Evolutionary conservation across 2,888 invertebrate species (phyloP).

Genomic region (Nemoura dubitans): DNA sequence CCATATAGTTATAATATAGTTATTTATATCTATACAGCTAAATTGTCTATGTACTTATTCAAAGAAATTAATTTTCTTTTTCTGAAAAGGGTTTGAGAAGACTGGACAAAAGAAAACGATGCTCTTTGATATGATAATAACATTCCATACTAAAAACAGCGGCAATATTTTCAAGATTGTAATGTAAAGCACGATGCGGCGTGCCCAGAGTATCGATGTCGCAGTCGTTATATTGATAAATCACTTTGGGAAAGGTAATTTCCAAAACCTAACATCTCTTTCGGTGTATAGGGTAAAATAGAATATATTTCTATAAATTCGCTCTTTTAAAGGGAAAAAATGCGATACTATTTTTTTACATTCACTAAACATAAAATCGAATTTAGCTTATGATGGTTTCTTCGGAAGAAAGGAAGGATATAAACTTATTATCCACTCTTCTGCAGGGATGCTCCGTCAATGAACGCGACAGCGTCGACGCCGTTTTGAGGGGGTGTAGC

Average conservation of each 20-base stretch:
- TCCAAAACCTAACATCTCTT: not conserved
- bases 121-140: conserved; percentile 12
- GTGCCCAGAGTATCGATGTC: not conserved
- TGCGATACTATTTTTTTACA: not conserved
- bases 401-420: not conserved
- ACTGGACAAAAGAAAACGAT: not conserved
- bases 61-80: not conserved
- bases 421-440: conserved; percentile 19
- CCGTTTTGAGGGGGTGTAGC: not conserved
- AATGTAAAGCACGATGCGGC: not conserved
- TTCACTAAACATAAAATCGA: conserved; percentile 21
- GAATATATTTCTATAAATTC: not conserved
- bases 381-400: conserved; percentile 9
- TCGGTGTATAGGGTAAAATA: not conserved
- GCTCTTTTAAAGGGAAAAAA: not conserved
- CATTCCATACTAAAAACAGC: not conserved
- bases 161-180: not conserved
- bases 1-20: too few relatives aligned
- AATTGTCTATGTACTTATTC: not conserved
- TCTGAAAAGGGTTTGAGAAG: not conserved
- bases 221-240: not conserved
- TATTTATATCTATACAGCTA: not conserved
- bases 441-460: not conserved
- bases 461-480: not conserved
- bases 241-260: not conserved